Evolutionary conservation across 1,140 invertebrate genomes (phyloP).

Genomic region (Phortica variegata): DNA sequence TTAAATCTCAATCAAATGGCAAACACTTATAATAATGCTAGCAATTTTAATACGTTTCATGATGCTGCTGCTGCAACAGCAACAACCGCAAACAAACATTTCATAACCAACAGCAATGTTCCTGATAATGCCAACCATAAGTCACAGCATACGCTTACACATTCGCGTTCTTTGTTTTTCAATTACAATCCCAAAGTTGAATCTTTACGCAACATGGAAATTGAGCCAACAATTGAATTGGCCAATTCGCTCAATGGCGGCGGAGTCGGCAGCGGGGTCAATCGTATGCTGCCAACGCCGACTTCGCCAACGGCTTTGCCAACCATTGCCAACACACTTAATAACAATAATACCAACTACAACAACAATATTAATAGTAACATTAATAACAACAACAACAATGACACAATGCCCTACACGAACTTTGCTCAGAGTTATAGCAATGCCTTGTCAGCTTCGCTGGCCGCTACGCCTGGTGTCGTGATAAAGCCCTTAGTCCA

Average conservation of each 20-base stretch:
- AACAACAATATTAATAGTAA: constrained; percentile 1
- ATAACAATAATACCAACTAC: constrained; percentile 9
- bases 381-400: constrained; percentile 13
- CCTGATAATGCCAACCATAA: constrained; percentile 11
- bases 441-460: constrained; percentile 41
- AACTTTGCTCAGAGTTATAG: constrained; percentile 38
- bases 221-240: constrained; percentile 3
- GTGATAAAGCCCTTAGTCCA: constrained; percentile 15
- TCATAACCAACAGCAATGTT: constrained; percentile 13
- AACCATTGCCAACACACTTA: constrained; percentile 9
- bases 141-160: constrained; percentile 5
- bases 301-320: constrained; percentile 17
- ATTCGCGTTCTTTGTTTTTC: too few relatives aligned
- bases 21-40: too few relatives aligned
- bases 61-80: constrained; percentile 34
- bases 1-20: constrained; percentile 17
- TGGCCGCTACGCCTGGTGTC: constrained; percentile 46
- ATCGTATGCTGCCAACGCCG: too few relatives aligned
- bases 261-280: too few relatives aligned
- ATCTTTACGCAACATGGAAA: constrained; percentile 42
- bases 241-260: background rate
- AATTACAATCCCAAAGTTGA: constrained; percentile 1
- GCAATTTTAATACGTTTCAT: constrained; percentile 30
- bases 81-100: constrained; percentile 6
- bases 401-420: constrained; percentile 27